A percentile compares a stretch with the other conserved stretches of the same genome.
phyloP scores from a whole-genome alignment of 2,797 vertebrate species.

The Tauraco hartlaubi region DNA sequence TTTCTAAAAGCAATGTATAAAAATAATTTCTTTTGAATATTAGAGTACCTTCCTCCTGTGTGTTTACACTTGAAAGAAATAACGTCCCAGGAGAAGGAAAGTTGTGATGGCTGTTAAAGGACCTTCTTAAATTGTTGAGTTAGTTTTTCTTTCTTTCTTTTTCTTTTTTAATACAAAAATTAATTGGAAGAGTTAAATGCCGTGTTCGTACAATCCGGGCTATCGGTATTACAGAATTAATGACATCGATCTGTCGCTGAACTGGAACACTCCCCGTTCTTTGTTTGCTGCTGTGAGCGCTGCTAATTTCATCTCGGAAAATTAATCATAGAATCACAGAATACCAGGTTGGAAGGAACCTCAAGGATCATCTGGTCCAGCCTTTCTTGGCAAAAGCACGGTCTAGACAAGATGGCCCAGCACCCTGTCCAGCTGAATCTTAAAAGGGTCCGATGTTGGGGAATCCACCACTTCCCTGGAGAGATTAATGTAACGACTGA shows the following conservation, averaged over 20 bases:
- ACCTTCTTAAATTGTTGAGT: constrained; percentile 71
- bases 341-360: too few species aligned
- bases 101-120: constrained; percentile 69
- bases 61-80: constrained; percentile 49
- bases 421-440: too few species aligned
- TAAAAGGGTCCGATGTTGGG: too few species aligned
- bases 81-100: constrained; percentile 59
- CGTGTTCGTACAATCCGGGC: constrained; percentile 72
- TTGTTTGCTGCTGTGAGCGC: constrained; percentile 62
- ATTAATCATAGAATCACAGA: constrained; percentile 75
- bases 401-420: too few species aligned
- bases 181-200: constrained; percentile 79
- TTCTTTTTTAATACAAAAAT: constrained; percentile 63
- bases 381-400: too few species aligned
- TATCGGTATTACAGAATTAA: constrained; percentile 75
- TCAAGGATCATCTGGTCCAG: too few species aligned
- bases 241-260: constrained; percentile 69
- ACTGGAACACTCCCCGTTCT: constrained; percentile 52
- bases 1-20: constrained; percentile 15
- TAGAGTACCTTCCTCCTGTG: neutral
- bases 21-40: constrained; percentile 13
- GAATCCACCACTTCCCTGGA: too few species aligned
- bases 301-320: constrained; percentile 79
- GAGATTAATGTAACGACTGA: too few species aligned
- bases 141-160: neutral